A percentile compares a stretch with the other conserved stretches of the same genome.
phyloP scores from a whole-genome alignment of 2,113 vertebrate genomes.

The Raja brachyura region DNA sequence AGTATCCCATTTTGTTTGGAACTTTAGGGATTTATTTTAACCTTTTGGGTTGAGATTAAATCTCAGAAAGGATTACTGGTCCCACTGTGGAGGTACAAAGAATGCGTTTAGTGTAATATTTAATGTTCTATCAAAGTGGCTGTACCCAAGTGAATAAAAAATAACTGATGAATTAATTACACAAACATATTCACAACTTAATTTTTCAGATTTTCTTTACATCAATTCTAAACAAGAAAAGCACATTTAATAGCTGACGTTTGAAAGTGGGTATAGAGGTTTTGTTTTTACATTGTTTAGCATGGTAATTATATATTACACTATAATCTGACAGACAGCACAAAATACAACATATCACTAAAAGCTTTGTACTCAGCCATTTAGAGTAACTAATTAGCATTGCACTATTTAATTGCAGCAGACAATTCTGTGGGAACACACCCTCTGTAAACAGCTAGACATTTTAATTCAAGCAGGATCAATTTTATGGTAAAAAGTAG shows the following conservation, averaged over 20 bases:
- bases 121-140: not conserved
- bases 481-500: not conserved
- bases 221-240: constrained; percentile 4
- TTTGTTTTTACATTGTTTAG: constrained; percentile 24
- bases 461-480: constrained; percentile 30
- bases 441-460: not conserved
- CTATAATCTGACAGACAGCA: constrained; percentile 23
- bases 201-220: constrained; percentile 26
- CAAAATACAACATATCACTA: constrained; percentile 6
- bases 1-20: not conserved
- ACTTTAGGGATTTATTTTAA: not conserved
- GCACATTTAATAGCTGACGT: not conserved
- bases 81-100: constrained; percentile 8
- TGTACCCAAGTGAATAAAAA: not conserved
- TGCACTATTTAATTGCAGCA: not conserved
- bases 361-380: not conserved
- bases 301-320: constrained; percentile 25
- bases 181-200: not conserved
- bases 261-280: not conserved
- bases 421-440: not conserved
- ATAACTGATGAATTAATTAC: not conserved
- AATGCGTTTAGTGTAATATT: constrained; percentile 21
- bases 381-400: not conserved
- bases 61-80: not conserved
- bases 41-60: not conserved